These are phyloP conservation scores for Aldabrachelys gigantea DNA, from an alignment of 2,113 vertebrate species.

Conservation along the genomic window DNA sequence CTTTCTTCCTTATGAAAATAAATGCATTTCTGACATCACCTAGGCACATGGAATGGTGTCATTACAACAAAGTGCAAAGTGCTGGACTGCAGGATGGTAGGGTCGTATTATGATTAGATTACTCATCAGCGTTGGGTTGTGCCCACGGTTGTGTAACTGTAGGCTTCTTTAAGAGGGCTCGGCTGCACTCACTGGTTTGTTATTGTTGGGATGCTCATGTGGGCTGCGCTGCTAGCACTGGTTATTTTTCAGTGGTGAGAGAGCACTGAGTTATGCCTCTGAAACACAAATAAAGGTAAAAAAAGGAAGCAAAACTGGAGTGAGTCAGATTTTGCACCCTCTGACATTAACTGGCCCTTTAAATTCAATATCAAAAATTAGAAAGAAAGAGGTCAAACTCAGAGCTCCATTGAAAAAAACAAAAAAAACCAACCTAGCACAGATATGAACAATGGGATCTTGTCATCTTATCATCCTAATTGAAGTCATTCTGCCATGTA, in stretches of 20 bases:
- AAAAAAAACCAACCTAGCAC: not conserved
- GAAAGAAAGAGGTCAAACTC: constrained; percentile 67
- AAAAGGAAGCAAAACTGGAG: constrained; percentile 57
- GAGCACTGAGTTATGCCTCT: constrained; percentile 39
- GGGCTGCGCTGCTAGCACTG: constrained; percentile 56
- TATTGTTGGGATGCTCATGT: constrained; percentile 32
- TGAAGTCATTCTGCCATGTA: constrained; percentile 76
- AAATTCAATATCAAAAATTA: constrained; percentile 67
- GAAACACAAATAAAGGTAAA: constrained; percentile 29
- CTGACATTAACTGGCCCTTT: constrained; percentile 58
- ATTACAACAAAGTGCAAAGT: accelerated
- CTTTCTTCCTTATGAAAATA: not conserved
- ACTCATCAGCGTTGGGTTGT: not conserved
- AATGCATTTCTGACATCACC: not conserved
- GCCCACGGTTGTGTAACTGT: not conserved
- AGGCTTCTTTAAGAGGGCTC: not conserved
- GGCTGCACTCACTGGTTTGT: constrained; percentile 38
- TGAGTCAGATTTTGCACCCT: constrained; percentile 65
- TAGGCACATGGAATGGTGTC: not conserved
- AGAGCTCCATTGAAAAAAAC: constrained; percentile 33
- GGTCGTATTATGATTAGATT: not conserved
- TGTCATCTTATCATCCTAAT: constrained; percentile 77
- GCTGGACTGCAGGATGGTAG: not conserved
- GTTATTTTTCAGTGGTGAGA: constrained; percentile 58
- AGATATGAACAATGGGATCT: constrained; percentile 63